Conservation (phyloP, 2,888 invertebrate genomes). For the Zygaena filipendulae region DNA sequence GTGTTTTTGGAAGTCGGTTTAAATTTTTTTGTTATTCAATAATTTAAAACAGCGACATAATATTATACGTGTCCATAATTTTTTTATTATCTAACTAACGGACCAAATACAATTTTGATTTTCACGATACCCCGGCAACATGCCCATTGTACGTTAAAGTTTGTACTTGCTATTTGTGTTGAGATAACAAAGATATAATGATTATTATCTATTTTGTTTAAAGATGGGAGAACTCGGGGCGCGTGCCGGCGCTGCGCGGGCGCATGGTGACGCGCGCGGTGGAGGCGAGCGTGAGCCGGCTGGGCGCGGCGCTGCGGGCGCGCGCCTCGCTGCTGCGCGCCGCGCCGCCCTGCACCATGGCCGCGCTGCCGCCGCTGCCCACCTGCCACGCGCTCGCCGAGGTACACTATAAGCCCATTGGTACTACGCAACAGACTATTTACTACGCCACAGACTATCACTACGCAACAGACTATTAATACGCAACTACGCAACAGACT, state of each 20-base stretch:
- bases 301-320: conserved; percentile 33
- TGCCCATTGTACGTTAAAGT: too few species aligned
- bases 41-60: too few species aligned
- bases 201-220: neutral
- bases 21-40: too few species aligned
- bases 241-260: conserved; percentile 36
- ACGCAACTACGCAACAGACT: neutral
- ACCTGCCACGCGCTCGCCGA: conserved; percentile 47
- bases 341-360: conserved; percentile 24
- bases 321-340: conserved; percentile 27
- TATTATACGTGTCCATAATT: too few species aligned
- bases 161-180: too few species aligned
- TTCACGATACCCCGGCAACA: too few species aligned
- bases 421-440: neutral
- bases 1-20: too few species aligned
- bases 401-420: conserved; percentile 29
- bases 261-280: conserved; percentile 42
- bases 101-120: too few species aligned
- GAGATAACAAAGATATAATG: neutral
- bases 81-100: too few species aligned
- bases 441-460: too few species aligned
- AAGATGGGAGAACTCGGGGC: conserved; percentile 73
- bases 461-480: neutral
- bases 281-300: conserved; percentile 30
- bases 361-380: conserved; percentile 31